A percentile compares a stretch with the other conserved stretches of the same genome.
These are phyloP conservation scores for Urocyon cinereoargenteus DNA, from an alignment of 2,797 vertebrate genomes.

Conservation along the genomic window DNA sequence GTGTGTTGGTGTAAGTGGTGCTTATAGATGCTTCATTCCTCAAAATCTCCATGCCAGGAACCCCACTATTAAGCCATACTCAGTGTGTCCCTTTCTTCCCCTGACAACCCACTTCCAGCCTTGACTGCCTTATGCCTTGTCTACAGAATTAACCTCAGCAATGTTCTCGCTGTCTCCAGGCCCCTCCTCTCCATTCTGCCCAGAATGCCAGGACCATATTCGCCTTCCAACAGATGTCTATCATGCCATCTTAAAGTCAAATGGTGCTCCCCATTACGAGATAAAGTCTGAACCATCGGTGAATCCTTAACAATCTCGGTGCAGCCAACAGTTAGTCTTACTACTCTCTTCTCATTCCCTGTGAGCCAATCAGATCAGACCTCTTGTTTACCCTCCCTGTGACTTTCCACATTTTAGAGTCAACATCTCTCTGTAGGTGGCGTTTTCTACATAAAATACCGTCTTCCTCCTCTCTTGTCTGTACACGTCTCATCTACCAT, in stretches of 20 bases:
- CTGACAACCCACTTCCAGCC: background rate
- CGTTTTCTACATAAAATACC: background rate
- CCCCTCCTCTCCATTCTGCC: background rate
- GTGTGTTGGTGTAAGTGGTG: background rate
- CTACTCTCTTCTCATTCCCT: background rate
- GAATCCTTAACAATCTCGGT: background rate
- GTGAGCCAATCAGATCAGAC: background rate
- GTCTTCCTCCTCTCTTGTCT: background rate
- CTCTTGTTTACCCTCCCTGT: background rate
- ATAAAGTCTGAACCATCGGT: background rate
- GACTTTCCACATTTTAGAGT: background rate
- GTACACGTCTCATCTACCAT: background rate
- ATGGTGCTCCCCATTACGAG: background rate
- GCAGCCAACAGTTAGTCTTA: background rate
- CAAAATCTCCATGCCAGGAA: background rate
- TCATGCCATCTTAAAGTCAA: background rate
- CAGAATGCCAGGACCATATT: background rate
- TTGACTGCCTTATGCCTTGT: background rate
- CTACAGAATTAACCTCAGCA: background rate
- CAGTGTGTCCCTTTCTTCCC: background rate
- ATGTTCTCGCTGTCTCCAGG: background rate
- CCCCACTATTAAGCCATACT: background rate
- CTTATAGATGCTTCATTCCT: background rate
- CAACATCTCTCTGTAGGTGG: background rate
- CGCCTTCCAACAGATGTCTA: background rate